phyloP scores from a whole-genome alignment of 2,797 vertebrate genomes.

The Micromesistius poutassou region DNA sequence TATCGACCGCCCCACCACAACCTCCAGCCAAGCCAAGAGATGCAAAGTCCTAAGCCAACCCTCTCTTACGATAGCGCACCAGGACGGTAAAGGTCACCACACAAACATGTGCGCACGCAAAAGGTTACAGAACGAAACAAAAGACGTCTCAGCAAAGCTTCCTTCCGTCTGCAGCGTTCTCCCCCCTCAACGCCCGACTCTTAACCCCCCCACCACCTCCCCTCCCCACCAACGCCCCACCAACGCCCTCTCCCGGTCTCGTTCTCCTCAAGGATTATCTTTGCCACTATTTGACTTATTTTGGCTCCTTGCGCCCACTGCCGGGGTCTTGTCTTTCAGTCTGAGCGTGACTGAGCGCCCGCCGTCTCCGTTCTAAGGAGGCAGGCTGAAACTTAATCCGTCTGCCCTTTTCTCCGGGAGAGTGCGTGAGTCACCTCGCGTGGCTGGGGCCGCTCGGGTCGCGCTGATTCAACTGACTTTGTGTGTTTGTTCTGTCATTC shows the following conservation, averaged over 20 bases:
- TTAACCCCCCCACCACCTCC: background rate
- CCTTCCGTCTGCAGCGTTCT: background rate
- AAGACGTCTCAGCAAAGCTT: background rate
- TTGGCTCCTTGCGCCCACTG: background rate
- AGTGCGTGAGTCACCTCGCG: background rate
- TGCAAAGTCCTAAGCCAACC: background rate
- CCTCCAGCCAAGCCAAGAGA: background rate
- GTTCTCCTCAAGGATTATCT: background rate
- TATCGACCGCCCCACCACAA: background rate
- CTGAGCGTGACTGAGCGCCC: background rate
- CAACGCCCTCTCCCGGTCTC: background rate
- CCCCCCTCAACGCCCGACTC: background rate
- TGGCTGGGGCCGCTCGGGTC: background rate
- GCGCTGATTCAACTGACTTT: background rate
- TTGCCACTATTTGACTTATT: background rate
- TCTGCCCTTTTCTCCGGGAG: background rate
- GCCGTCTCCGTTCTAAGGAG: background rate
- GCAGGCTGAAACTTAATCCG: background rate
- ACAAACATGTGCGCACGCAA: background rate
- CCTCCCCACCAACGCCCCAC: too few relatives aligned
- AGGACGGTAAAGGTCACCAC: background rate
- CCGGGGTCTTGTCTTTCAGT: background rate
- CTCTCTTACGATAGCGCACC: background rate
- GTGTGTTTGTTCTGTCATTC: background rate
- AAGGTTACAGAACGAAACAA: background rate